phyloP scores from a whole-genome alignment of 2,888 invertebrate genomes.

The Liopterus haemorrhoidalis region DNA sequence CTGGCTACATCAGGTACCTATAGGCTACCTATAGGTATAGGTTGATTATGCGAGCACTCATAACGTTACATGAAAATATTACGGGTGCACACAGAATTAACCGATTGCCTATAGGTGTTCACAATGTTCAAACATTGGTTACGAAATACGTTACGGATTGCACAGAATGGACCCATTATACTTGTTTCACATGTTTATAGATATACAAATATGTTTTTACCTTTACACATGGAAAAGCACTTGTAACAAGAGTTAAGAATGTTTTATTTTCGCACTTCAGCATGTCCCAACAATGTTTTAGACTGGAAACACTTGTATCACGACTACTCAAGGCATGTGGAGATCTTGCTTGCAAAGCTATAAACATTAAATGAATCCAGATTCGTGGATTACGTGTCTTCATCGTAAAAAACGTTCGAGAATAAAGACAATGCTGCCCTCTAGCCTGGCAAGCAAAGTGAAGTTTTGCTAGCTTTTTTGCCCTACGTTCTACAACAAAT shows the following conservation, averaged over 20 bases:
- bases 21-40: too few relatives aligned
- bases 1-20: too few relatives aligned
- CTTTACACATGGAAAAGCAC: constrained; percentile 86
- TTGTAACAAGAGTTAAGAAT: constrained; percentile 84
- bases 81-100: too few relatives aligned
- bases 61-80: too few relatives aligned
- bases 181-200: too few relatives aligned
- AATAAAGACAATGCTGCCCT: constrained; percentile 81
- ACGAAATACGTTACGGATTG: too few relatives aligned
- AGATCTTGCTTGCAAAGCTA: constrained; percentile 80
- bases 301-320: constrained; percentile 73
- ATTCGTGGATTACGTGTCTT: constrained; percentile 75
- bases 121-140: too few relatives aligned
- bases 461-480: constrained; percentile 80
- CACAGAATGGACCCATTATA: too few relatives aligned
- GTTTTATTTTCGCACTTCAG: constrained; percentile 86
- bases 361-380: constrained; percentile 95
- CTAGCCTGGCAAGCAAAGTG: constrained; percentile 85
- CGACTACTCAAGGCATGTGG: constrained; percentile 72
- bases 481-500: constrained; percentile 59
- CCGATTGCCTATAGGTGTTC: too few relatives aligned
- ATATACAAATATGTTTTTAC: constrained; percentile 46
- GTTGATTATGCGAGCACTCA: too few relatives aligned
- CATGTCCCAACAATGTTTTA: constrained; percentile 92
- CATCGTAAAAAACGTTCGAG: constrained; percentile 71